Evolutionary conservation across 2,888 invertebrate species (phyloP).

Genomic region (Callimorpha dominula): DNA sequence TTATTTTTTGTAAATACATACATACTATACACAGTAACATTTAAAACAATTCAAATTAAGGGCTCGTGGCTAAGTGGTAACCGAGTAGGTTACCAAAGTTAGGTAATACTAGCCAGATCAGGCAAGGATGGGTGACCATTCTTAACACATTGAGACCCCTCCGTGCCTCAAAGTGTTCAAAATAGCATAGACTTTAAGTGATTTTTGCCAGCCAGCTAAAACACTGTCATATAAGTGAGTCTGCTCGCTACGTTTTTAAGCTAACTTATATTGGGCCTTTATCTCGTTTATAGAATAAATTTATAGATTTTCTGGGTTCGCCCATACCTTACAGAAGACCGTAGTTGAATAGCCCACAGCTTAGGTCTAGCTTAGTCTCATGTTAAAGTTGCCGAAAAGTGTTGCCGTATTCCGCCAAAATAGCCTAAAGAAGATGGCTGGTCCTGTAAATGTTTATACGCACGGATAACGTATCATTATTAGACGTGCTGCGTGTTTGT

Average conservation of each 20-base stretch:
- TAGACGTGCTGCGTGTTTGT: not conserved
- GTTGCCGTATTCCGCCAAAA: not conserved
- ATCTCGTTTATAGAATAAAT: not conserved
- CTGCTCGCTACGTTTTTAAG: not conserved
- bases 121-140: no score
- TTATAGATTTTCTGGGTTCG: not conserved
- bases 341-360: not conserved
- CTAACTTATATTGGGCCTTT: not conserved
- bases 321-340: not conserved
- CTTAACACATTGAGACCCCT: no score
- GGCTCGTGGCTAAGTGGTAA: no score
- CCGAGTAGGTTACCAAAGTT: no score
- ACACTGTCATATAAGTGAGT: no score
- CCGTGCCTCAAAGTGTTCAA: no score
- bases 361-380: not conserved
- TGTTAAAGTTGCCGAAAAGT: not conserved
- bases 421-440: not conserved
- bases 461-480: not conserved
- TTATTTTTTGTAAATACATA: no score
- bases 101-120: no score
- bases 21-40: no score
- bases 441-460: not conserved
- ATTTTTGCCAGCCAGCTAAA: no score
- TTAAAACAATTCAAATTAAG: no score
- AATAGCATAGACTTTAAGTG: no score